phyloP scores from a whole-genome alignment of 2,888 invertebrate species.

The Celastrina argiolus region DNA sequence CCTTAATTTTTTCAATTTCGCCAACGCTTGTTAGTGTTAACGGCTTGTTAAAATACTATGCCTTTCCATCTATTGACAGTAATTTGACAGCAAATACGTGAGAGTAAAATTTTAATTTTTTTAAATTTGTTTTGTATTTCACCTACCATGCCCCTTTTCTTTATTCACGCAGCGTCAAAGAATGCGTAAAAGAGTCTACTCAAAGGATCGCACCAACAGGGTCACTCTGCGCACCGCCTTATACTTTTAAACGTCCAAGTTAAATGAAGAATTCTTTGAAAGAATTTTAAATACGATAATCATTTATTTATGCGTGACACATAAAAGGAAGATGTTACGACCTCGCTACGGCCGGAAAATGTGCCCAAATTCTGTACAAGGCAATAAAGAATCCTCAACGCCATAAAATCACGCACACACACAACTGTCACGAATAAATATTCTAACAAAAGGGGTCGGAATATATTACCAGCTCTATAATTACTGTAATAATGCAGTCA shows the following conservation, averaged over 20 bases:
- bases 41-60: no score
- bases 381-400: constrained; percentile 21
- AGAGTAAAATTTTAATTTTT: no score
- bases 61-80: no score
- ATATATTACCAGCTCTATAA: not conserved
- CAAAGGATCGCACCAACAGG: no score
- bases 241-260: not conserved
- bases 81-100: no score
- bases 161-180: no score
- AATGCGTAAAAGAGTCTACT: no score
- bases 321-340: constrained; percentile 27
- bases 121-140: no score
- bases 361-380: constrained; percentile 24
- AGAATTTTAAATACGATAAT: constrained; percentile 5
- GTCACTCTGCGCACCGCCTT: not conserved
- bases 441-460: not conserved
- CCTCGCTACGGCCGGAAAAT: constrained; percentile 25
- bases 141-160: no score
- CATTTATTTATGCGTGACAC: constrained; percentile 27
- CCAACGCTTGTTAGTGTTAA: no score
- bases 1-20: no score
- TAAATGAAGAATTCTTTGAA: not conserved
- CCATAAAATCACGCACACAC: not conserved
- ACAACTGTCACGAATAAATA: constrained; percentile 15
- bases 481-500: constrained; percentile 4